A percentile compares a stretch with the other conserved stretches of the same genome.
Evolutionary conservation across 2,797 vertebrate species (phyloP).

Genomic region (Uromys caudimaculatus): DNA sequence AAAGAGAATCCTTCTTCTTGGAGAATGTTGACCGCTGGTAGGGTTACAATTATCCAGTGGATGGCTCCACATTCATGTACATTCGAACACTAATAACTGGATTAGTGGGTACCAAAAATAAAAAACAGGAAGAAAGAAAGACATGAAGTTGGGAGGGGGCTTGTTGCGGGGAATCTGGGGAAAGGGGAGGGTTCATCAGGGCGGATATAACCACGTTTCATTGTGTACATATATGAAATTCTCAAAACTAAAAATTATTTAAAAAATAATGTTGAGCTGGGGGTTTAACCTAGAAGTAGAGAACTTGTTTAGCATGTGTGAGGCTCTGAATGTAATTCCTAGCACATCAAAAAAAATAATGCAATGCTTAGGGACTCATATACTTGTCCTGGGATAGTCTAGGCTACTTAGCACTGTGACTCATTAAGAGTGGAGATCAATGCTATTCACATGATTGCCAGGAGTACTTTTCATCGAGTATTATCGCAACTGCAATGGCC

Average conservation of each 20-base stretch:
- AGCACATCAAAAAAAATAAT: neutral
- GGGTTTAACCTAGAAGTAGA: neutral
- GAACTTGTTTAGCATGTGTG: neutral
- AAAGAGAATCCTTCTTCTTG: neutral
- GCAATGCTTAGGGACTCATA: neutral
- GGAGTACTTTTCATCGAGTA: neutral
- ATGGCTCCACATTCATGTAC: neutral
- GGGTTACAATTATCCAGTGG: neutral
- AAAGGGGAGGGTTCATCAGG: neutral
- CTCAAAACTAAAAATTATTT: neutral
- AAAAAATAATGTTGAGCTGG: neutral
- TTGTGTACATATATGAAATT: neutral
- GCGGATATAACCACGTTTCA: neutral
- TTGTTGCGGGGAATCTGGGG: neutral
- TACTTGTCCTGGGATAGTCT: neutral
- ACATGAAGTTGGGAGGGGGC: neutral
- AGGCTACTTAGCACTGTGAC: neutral
- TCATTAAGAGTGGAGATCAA: neutral
- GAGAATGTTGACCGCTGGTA: neutral
- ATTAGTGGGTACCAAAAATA: neutral
- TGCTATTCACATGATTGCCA: neutral
- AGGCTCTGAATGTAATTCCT: neutral
- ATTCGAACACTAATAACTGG: neutral
- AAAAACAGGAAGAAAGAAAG: neutral
- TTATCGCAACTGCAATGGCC: neutral